Conservation (phyloP, 2,113 vertebrate genomes). For the Nansenia antarctica region DNA sequence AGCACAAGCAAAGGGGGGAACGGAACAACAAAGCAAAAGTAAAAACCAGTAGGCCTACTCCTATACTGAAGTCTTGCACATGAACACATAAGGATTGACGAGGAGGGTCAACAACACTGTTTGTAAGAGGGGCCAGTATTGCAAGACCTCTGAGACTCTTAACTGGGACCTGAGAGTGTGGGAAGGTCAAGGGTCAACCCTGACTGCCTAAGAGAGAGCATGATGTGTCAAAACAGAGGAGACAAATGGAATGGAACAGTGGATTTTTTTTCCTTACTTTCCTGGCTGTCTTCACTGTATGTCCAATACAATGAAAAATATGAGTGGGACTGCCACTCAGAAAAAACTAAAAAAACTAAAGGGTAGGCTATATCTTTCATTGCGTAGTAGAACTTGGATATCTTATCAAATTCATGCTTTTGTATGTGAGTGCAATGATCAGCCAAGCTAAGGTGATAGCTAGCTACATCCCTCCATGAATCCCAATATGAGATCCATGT, state of each 20-base stretch:
- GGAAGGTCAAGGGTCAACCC: constrained; percentile 30
- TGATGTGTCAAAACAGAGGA: background rate
- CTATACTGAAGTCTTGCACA: background rate
- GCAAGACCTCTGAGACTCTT: constrained; percentile 14
- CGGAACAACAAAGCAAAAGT: constrained; percentile 10
- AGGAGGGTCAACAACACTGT: background rate
- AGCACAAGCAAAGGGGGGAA: constrained; percentile 34
- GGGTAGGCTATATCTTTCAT: too few relatives aligned
- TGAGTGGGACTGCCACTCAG: too few relatives aligned
- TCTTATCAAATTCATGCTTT: constrained; percentile 39
- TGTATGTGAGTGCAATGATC: constrained; percentile 10
- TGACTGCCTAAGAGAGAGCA: background rate
- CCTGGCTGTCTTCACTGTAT: too few relatives aligned
- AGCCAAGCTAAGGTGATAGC: constrained; percentile 37
- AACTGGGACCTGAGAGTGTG: constrained; percentile 7
- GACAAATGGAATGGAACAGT: background rate
- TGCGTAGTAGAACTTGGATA: constrained; percentile 16
- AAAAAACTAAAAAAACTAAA: too few relatives aligned
- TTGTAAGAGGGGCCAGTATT: background rate
- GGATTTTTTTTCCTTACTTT: too few relatives aligned
- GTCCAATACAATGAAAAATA: too few relatives aligned
- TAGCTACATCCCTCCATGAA: constrained; percentile 43
- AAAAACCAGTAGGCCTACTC: background rate
- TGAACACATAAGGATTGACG: background rate
- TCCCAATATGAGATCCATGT: constrained; percentile 42